phyloP scores from a whole-genome alignment of 1,140 invertebrate genomes.

The Oryzaephilus surinamensis region DNA sequence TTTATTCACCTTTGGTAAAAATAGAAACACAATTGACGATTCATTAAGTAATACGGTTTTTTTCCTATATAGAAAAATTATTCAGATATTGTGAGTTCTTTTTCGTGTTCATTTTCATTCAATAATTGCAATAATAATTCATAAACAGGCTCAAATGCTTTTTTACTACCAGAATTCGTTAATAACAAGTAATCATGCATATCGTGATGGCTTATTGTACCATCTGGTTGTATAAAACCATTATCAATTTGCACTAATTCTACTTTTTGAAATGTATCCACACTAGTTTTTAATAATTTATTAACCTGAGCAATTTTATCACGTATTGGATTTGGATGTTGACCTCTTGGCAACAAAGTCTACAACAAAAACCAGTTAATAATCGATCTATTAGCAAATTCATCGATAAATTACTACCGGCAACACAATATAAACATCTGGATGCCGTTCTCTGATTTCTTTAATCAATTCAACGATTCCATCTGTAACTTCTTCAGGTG shows the following conservation, averaged over 20 bases:
- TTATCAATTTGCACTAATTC: slow-evolving; percentile 65
- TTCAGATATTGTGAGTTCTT: slow-evolving; percentile 58
- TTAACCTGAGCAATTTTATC: slow-evolving; percentile 68
- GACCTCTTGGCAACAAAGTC: slow-evolving; percentile 74
- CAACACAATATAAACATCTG: slow-evolving; percentile 66
- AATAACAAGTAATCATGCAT: slow-evolving; percentile 84
- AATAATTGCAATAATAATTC: slow-evolving; percentile 65
- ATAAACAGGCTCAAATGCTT: slow-evolving; percentile 71
- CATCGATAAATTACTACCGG: slow-evolving; percentile 53
- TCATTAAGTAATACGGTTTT: too few relatives aligned
- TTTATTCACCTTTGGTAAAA: too few relatives aligned
- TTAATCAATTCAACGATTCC: slow-evolving; percentile 69
- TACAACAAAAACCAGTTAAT: slow-evolving; percentile 37
- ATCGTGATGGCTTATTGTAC: slow-evolving; percentile 72
- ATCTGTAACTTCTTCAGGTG: slow-evolving; percentile 65
- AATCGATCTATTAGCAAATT: background rate
- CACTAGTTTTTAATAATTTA: slow-evolving; percentile 50
- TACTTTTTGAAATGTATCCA: slow-evolving; percentile 47
- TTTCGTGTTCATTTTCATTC: slow-evolving; percentile 59
- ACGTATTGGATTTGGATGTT: slow-evolving; percentile 66
- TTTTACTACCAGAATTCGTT: slow-evolving; percentile 69
- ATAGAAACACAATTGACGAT: too few relatives aligned
- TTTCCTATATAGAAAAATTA: too few relatives aligned
- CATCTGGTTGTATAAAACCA: slow-evolving; percentile 64
- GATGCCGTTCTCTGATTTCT: slow-evolving; percentile 62